Percentiles rank a stretch among this genome's conserved stretches.
phyloP scores from a whole-genome alignment of 2,113 vertebrate genomes.

The Burhinus oedicnemus region DNA sequence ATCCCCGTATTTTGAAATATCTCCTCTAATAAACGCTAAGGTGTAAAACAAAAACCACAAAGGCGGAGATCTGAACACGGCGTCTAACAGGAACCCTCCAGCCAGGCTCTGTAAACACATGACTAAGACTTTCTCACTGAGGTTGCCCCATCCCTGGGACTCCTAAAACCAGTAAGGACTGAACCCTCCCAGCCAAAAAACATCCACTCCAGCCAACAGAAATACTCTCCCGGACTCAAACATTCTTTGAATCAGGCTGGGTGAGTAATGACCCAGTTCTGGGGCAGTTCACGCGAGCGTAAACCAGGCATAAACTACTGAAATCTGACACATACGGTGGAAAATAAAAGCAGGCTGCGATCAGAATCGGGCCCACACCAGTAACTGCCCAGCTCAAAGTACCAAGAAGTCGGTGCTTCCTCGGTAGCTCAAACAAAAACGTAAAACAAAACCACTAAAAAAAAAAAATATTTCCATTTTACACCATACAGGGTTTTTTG shows the following conservation, averaged over 20 bases:
- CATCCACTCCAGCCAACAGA: background rate
- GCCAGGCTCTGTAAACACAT: background rate
- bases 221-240: background rate
- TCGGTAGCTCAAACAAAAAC: background rate
- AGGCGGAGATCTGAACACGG: background rate
- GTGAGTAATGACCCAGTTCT: background rate
- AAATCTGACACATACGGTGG: fast-evolving
- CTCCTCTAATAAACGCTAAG: background rate
- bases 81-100: background rate
- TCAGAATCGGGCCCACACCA: background rate
- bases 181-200: background rate
- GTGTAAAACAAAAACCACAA: background rate
- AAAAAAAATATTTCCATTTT: no score
- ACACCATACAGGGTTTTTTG: no score
- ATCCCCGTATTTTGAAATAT: background rate
- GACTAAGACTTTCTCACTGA: background rate
- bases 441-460: background rate
- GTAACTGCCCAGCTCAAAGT: background rate
- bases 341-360: background rate
- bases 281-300: fast-evolving
- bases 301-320: background rate
- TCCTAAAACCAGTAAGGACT: background rate
- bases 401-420: background rate
- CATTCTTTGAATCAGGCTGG: background rate
- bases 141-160: background rate